Evolutionary conservation across 2,113 vertebrate species (phyloP).

Genomic region (Bettongia penicillata): DNA sequence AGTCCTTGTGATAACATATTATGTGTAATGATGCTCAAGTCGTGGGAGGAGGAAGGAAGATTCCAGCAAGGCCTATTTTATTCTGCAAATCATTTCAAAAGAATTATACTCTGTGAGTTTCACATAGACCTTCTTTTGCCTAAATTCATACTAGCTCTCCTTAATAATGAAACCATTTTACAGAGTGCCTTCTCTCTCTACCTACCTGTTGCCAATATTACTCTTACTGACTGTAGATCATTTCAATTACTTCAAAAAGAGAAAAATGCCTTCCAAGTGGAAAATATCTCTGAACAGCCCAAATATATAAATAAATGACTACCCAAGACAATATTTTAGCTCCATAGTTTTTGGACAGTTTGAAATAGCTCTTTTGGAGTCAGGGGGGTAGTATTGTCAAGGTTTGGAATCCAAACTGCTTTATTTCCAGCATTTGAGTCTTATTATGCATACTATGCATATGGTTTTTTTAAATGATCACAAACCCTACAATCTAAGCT

Average conservation of each 20-base stretch:
- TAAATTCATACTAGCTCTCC: not conserved
- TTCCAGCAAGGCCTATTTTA: not conserved
- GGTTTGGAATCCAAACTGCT: not conserved
- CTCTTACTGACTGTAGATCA: not conserved
- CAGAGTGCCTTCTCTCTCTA: too few species aligned
- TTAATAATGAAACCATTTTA: not conserved
- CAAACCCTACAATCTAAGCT: constrained; percentile 2
- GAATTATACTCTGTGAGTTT: not conserved
- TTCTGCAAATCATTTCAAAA: not conserved
- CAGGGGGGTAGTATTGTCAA: not conserved
- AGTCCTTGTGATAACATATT: not conserved
- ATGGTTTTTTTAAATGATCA: constrained; percentile 10
- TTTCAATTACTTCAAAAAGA: not conserved
- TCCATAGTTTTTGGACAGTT: not conserved
- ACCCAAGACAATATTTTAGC: not conserved
- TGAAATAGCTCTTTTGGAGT: not conserved
- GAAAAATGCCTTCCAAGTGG: not conserved
- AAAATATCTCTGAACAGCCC: not conserved
- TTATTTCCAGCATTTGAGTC: not conserved
- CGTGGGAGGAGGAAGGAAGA: not conserved
- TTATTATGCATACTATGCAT: not conserved
- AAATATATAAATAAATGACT: not conserved
- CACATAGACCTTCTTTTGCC: not conserved
- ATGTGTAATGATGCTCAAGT: not conserved
- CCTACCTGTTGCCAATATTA: not conserved